Percentiles rank a stretch among this genome's conserved stretches.
These are phyloP conservation scores for Microctonus brassicae DNA, from an alignment of 2,888 invertebrate species.

Conservation along the genomic window DNA sequence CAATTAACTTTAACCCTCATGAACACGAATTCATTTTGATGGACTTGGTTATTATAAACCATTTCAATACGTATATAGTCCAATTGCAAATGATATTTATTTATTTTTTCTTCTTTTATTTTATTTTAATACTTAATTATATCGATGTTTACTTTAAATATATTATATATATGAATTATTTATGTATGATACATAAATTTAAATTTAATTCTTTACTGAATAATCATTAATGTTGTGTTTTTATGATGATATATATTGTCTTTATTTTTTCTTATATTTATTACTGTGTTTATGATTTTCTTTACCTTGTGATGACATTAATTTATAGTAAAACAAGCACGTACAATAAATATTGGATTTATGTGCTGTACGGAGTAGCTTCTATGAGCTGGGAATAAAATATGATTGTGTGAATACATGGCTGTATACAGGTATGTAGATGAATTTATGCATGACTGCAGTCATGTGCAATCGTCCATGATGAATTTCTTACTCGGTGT, in stretches of 20 bases:
- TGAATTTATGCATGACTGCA: not conserved
- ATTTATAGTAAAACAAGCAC: not conserved
- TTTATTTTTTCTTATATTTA: not conserved
- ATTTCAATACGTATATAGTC: not conserved
- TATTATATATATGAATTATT: not conserved
- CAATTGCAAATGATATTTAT: not conserved
- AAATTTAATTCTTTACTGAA: not conserved
- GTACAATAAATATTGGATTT: not conserved
- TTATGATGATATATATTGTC: not conserved
- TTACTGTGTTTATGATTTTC: not conserved
- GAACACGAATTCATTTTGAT: conserved; percentile 1
- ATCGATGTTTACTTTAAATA: not conserved
- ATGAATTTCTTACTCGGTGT: not conserved
- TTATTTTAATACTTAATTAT: not conserved
- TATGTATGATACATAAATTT: not conserved
- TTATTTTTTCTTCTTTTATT: not conserved
- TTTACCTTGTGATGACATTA: not conserved
- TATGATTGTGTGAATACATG: not conserved
- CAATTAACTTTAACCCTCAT: conserved; percentile 45
- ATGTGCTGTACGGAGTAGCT: not conserved
- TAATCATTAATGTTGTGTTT: not conserved
- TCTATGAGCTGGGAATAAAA: not conserved
- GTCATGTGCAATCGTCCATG: not conserved
- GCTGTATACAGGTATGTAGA: not conserved
- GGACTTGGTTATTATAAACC: not conserved